A percentile compares a stretch with the other conserved stretches of the same genome.
Conservation (phyloP, 2,113 vertebrate species). For the Xenus cinereus region DNA sequence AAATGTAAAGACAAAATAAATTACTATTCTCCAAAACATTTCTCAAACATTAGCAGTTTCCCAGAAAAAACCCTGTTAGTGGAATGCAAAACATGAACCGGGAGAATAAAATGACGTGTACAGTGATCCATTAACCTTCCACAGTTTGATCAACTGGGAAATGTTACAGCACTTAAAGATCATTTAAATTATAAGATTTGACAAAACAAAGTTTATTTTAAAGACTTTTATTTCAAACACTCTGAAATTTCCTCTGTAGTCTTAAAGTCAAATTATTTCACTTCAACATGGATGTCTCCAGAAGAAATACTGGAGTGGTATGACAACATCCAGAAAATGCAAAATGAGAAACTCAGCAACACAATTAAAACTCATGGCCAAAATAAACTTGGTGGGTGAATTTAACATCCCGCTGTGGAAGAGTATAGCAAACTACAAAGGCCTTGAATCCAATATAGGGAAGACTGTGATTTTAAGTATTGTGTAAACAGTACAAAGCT, state of each 20-base stretch:
- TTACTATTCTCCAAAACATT: not conserved
- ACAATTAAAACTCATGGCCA: not conserved
- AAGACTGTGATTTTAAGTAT: not conserved
- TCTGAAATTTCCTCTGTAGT: not conserved
- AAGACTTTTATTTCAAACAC: not conserved
- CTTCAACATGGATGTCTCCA: not conserved
- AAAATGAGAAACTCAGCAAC: not conserved
- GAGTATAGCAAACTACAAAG: not conserved
- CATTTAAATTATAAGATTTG: not conserved
- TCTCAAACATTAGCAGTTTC: not conserved
- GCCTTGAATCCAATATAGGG: not conserved
- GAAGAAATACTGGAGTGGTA: not conserved
- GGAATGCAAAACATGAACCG: slow-evolving; percentile 23
- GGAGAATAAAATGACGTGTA: not conserved
- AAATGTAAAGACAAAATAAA: not conserved
- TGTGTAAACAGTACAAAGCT: not conserved
- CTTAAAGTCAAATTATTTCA: slow-evolving; percentile 9
- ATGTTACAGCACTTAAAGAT: not conserved
- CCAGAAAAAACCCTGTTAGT: not conserved
- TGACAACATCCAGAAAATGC: not conserved
- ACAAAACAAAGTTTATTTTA: not conserved
- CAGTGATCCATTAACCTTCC: not conserved
- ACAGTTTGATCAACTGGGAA: not conserved
- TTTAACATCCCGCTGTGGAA: not conserved
- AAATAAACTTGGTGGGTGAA: not conserved